Base-by-base conservation (phyloP, 2,113 vertebrate species). In the Urocynchramus pylzowi region DNA sequence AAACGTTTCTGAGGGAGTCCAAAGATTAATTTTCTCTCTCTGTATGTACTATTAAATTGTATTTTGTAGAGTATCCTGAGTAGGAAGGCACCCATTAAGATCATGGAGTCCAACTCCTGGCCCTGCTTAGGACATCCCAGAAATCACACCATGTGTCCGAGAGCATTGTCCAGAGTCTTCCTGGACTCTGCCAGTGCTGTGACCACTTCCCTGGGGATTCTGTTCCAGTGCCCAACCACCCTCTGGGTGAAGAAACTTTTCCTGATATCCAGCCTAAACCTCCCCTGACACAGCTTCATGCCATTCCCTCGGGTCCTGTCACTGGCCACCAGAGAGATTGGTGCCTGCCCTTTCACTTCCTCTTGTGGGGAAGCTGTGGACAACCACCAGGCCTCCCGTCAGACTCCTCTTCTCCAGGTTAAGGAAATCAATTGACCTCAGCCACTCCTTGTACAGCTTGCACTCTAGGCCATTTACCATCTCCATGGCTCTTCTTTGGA, bases 251-350 rank as follows among this genome's bases (percentile, higher is more conserved):
- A 49, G 31, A 80, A 31, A 0, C 0, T 49, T 80, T 35, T 56
- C 41, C 17, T 71, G 11, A 35, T 16, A 42, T 13, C 7, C 35
- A 65, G 5, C 3, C 14, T 65, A 19, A 42, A 12, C 3, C 6
- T 64, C 10, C 50, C 10, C 14, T 33, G 14, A 26, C 16, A 42
- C 27, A 50, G 14, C 35, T 28, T 21, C 21, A 13, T 8, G 21
- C 5, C 26, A 23, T 56, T 80, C 9, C 18, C 26, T 42, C 1
- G 0, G 7, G 21, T 31, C 31, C 22, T 65, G 37, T 5, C 11
- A 7, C 6, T 24, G 31, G 10, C 13, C 37, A 28, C 31, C 12
- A 44, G 18, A 42, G 42, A 73, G 10, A 50, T 28, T 0, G 0
- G 5, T 42, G 50, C 22, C 42, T 56, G 11, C 9, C 18, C 35